Conservation (phyloP, 2,797 vertebrate species). For the Rhinatrema bivittatum region DNA sequence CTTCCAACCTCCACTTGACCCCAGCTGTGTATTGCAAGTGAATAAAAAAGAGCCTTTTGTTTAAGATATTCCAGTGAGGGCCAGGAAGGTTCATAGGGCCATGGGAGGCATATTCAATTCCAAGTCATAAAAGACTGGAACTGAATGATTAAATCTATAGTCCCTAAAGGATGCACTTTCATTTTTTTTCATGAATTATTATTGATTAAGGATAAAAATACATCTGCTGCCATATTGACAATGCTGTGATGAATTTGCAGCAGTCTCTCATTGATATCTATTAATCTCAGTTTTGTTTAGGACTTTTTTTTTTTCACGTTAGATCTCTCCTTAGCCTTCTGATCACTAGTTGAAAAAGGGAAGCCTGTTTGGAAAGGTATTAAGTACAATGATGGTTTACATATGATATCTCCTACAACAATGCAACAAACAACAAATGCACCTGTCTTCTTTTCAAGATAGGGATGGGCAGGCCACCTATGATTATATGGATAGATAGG, state of each 20-base stretch:
- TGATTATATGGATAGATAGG: no score
- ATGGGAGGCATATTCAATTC: slow-evolving; percentile 25
- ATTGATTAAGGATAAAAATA: slow-evolving; percentile 17
- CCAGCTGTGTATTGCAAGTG: slow-evolving; percentile 30
- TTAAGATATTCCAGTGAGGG: slow-evolving; percentile 4
- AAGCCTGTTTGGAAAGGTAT: no score
- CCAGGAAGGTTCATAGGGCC: slow-evolving; percentile 18
- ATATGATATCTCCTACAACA: no score
- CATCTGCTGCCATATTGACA: not conserved
- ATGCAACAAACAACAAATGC: no score
- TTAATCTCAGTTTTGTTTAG: no score
- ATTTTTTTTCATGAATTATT: not conserved
- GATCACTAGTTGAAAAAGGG: no score
- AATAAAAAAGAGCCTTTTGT: slow-evolving; percentile 51
- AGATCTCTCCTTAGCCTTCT: no score
- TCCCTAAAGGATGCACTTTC: slow-evolving; percentile 16
- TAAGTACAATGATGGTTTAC: no score
- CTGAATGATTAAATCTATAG: slow-evolving; percentile 26
- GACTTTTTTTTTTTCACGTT: no score
- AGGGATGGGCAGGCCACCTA: no score
- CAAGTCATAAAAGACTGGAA: slow-evolving; percentile 23
- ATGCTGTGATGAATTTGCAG: slow-evolving; percentile 6
- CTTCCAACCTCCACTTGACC: slow-evolving; percentile 36
- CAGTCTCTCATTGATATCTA: slow-evolving; percentile 8
- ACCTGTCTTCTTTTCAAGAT: no score